Conservation (phyloP, 2,797 vertebrate genomes). For the Sylvilagus floridanus region DNA sequence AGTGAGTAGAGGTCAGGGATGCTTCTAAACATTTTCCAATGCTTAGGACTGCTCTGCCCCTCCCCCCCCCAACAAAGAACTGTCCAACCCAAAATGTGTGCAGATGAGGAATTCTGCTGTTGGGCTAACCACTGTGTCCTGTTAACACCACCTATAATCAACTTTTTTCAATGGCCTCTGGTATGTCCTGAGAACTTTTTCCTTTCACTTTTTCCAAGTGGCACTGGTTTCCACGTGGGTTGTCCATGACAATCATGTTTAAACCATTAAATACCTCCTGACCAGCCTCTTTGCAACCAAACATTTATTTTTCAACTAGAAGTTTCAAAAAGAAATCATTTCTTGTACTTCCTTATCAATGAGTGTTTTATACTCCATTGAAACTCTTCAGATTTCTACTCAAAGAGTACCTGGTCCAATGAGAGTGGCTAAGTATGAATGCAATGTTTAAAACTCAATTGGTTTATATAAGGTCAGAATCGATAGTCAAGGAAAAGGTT, state of each 20-base stretch:
- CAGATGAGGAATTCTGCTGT: not conserved
- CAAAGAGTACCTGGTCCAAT: slow-evolving; percentile 39
- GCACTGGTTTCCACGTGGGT: not conserved
- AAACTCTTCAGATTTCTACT: slow-evolving; percentile 41
- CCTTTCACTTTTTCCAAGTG: not conserved
- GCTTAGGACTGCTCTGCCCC: not conserved
- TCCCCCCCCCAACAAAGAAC: not conserved
- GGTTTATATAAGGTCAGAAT: slow-evolving; percentile 38
- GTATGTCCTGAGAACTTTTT: not conserved
- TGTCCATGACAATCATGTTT: not conserved
- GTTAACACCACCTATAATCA: not conserved
- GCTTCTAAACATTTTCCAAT: not conserved
- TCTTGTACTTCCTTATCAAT: slow-evolving; percentile 40
- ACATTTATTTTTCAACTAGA: slow-evolving; percentile 44
- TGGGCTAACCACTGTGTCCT: not conserved
- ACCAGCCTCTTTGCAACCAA: not conserved
- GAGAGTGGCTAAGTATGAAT: slow-evolving; percentile 46
- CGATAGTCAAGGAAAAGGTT: slow-evolving; percentile 40
- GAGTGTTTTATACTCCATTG: slow-evolving; percentile 9
- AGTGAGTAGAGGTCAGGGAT: not conserved
- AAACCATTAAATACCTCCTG: slow-evolving; percentile 4
- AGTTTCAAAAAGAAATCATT: slow-evolving; percentile 51
- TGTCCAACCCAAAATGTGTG: not conserved
- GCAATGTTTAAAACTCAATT: slow-evolving; percentile 46
- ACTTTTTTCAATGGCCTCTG: not conserved